phyloP scores from a whole-genome alignment of 1,140 invertebrate species.

The Gryllus bimaculatus region DNA sequence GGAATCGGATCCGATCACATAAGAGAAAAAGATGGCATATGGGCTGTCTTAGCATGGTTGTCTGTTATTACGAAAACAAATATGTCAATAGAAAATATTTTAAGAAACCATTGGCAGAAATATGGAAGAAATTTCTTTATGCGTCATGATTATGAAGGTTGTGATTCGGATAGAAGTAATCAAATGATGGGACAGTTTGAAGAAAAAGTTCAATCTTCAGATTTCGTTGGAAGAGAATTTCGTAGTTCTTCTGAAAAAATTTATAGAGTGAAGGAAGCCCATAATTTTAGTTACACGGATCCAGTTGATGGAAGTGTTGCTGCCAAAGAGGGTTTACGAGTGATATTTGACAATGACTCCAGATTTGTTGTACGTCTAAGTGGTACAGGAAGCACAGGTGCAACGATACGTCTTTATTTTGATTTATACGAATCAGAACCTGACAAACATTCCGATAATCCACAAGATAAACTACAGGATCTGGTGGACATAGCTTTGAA shows the following conservation, averaged over 20 bases:
- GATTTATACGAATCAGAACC: constrained; percentile 72
- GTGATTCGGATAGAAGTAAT: constrained; percentile 69
- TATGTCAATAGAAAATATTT: constrained; percentile 70
- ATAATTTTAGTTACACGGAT: constrained; percentile 92
- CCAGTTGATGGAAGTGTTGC: constrained; percentile 86
- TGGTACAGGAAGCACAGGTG: constrained; percentile 94
- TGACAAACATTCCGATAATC: too few species aligned
- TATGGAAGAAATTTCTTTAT: constrained; percentile 58
- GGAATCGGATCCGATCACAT: constrained; percentile 84
- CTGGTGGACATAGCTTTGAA: too few species aligned
- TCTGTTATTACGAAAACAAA: constrained; percentile 63
- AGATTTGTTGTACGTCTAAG: constrained; percentile 88
- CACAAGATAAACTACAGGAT: too few species aligned
- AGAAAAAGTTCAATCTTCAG: constrained; percentile 47
- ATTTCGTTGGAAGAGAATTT: constrained; percentile 58
- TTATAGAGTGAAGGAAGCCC: constrained; percentile 64
- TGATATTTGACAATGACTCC: constrained; percentile 89
- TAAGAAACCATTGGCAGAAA: constrained; percentile 78
- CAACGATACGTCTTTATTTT: constrained; percentile 90
- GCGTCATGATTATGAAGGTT: constrained; percentile 94
- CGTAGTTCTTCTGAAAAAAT: constrained; percentile 46
- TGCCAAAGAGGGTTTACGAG: constrained; percentile 83
- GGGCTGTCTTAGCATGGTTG: constrained; percentile 95
- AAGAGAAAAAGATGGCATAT: constrained; percentile 96
- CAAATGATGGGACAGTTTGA: constrained; percentile 78